A percentile compares a stretch with the other conserved stretches of the same genome.
Evolutionary conservation across 2,888 invertebrate species (phyloP).

Genomic region (Brenthis hecate): DNA sequence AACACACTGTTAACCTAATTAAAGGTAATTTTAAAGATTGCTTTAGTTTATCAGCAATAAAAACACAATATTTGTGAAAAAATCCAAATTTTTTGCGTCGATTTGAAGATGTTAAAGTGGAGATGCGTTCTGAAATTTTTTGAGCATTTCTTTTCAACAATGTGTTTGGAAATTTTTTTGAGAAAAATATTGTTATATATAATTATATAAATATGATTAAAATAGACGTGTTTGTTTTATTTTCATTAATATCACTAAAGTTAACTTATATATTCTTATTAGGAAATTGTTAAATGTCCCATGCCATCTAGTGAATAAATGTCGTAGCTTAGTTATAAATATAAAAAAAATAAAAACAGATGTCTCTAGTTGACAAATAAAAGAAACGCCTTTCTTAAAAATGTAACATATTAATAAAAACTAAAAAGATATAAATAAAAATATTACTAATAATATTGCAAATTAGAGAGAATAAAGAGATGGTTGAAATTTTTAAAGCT

Average conservation of each 20-base stretch:
- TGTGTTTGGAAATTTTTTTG: no score
- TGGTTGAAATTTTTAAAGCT: no score
- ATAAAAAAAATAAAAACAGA: conserved; percentile 1
- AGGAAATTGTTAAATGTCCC: background rate
- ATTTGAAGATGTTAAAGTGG: conserved; percentile 10
- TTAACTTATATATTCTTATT: background rate
- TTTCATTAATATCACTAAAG: background rate
- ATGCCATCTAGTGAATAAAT: conserved; percentile 11
- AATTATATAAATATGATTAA: no score
- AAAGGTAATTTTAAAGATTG: background rate
- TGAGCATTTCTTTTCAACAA: background rate
- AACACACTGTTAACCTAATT: conserved; percentile 8
- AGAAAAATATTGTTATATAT: no score
- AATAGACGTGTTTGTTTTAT: no score
- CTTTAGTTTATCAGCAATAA: conserved; percentile 12
- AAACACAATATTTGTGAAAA: conserved; percentile 15
- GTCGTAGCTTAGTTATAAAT: background rate
- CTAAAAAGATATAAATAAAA: no score
- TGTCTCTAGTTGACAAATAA: background rate
- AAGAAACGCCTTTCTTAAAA: background rate
- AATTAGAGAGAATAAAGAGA: no score
- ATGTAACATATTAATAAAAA: no score
- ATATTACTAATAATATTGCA: no score
- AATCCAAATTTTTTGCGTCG: conserved; percentile 16
- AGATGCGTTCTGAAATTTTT: conserved; percentile 4